phyloP scores from a whole-genome alignment of 2,797 vertebrate species.

The Helicolenus hilgendorfi region DNA sequence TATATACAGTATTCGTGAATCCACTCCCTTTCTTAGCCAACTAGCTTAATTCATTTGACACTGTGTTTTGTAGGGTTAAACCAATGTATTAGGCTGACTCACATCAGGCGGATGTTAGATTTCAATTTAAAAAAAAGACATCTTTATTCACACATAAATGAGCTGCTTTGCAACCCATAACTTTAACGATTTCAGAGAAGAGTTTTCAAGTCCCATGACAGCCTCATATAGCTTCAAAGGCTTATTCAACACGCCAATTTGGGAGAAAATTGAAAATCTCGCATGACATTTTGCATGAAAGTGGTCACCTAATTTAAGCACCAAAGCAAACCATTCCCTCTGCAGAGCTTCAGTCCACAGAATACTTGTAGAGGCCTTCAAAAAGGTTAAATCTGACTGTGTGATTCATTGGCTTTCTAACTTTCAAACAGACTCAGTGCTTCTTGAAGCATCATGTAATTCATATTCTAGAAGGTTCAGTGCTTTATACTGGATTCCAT shows the following conservation, averaged over 20 bases:
- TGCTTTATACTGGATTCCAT: slow-evolving; percentile 9
- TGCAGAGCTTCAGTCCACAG: background rate
- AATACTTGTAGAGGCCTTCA: background rate
- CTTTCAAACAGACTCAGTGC: background rate
- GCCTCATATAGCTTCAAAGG: background rate
- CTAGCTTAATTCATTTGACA: too few relatives aligned
- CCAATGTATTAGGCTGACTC: too few relatives aligned
- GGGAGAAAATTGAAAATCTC: background rate
- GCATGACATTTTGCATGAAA: background rate
- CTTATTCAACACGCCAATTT: background rate
- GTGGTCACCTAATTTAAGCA: background rate
- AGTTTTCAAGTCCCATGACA: background rate
- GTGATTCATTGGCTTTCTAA: background rate
- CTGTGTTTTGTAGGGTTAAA: too few relatives aligned
- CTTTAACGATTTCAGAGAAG: background rate
- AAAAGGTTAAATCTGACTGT: background rate
- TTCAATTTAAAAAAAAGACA: background rate
- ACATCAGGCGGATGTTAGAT: background rate
- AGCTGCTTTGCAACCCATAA: background rate
- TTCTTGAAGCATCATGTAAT: background rate
- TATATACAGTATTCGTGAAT: too few relatives aligned
- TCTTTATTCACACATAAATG: background rate
- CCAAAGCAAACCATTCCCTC: background rate
- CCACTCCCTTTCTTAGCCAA: too few relatives aligned
- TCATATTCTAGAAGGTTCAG: slow-evolving; percentile 3